A percentile compares a stretch with the other conserved stretches of the same genome.
phyloP scores from a whole-genome alignment of 2,113 vertebrate genomes.

The Chaetorhynchus papuensis region DNA sequence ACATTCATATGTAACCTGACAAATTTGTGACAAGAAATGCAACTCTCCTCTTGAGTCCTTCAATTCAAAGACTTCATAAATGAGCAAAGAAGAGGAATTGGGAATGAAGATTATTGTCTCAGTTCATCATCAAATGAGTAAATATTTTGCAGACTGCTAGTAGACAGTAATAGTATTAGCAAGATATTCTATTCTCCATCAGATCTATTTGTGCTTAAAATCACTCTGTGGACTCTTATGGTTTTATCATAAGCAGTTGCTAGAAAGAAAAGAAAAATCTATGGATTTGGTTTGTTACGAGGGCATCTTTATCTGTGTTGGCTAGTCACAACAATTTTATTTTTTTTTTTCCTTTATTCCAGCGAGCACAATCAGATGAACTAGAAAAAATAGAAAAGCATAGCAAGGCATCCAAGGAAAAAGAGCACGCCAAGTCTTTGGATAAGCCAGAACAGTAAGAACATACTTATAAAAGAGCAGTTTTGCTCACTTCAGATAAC shows the following conservation, averaged over 20 bases:
- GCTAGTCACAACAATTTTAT: neutral
- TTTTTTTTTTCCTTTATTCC: neutral
- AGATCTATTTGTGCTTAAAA: conserved; percentile 74
- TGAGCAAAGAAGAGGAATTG: neutral
- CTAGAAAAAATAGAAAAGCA: conserved; percentile 90
- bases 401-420: conserved; percentile 83
- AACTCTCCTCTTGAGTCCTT: neutral
- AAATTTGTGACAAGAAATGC: neutral
- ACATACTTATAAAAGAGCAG: neutral
- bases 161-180: conserved; percentile 23
- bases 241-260: neutral
- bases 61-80: neutral
- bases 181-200: conserved; percentile 67
- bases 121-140: neutral
- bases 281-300: conserved; percentile 26
- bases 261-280: conserved; percentile 10
- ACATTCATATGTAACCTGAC: neutral
- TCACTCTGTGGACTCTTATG: conserved; percentile 30
- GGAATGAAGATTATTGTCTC: neutral
- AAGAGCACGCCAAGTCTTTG: conserved; percentile 84
- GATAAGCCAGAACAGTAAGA: conserved; percentile 98
- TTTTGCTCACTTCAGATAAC: neutral
- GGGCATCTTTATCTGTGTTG: neutral
- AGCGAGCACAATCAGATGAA: conserved; percentile 93
- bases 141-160: conserved; percentile 28